Evolutionary conservation across 2,797 vertebrate genomes (phyloP), one percentile per base, ranked within the genome.

Genomic region (Choloepus didactylus): DNA sequence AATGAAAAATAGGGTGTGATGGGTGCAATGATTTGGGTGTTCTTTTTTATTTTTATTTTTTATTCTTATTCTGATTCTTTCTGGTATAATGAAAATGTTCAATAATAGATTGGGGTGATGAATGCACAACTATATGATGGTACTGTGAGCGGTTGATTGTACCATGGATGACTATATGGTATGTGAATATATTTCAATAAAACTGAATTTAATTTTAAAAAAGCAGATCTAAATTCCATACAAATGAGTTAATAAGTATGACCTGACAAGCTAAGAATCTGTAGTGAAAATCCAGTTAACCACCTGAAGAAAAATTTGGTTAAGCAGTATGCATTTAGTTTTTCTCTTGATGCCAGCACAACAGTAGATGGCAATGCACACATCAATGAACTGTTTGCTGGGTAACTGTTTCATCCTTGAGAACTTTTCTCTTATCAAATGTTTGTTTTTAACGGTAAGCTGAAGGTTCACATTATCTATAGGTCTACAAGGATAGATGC

Each of bases 141-240:
- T 35, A 35, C 35, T 35, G 35, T 35, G 35, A 35, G 35, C 35
- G 35, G 35, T 35, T 35, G 35, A 35, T 35, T 35, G 35, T 35
- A 35, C 35, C 35, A 35, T 35, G 35, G 35, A 35, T 35, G 35
- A 35, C 35, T 35, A 35, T 35, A 35, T 2, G 35, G 35, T 35
- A 35, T 35, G 35, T 35, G 35, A 35, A 35, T 35, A 35, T 35
- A 35, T 35, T 35, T 35, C 35, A 35, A 35, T 35, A 35, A 35
- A 35, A 35, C 35, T 35, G 35, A 35, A 35, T 35, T 35, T 35
- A 35, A 35, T 35, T 35, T 35, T 35, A 35, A 35, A 49, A 49
- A 49, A 95, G 79, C 25, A 95, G 64, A 49, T n/a, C 44, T 76
- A 84, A 94, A 87, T 66, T 92, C 54, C 84, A 80, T 62, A 25